Percentiles rank a stretch among this genome's conserved stretches.
phyloP scores from a whole-genome alignment of 2,888 invertebrate species.

The Dyspetes luteomarginatus region DNA sequence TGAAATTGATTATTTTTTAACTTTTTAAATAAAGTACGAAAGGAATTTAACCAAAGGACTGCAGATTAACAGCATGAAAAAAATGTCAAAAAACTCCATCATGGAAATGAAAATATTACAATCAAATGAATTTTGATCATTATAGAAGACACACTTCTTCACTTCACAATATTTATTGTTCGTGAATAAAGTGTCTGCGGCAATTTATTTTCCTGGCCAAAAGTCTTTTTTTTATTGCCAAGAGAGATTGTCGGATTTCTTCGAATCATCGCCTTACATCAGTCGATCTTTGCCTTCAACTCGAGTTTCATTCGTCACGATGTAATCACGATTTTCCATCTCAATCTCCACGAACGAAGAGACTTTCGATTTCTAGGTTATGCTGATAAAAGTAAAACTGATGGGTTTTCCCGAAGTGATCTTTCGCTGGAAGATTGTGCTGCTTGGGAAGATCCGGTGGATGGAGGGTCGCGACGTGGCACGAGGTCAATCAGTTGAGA shows the following conservation, averaged over 20 bases:
- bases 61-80: too few relatives aligned
- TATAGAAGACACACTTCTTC: too few relatives aligned
- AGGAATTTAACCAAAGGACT: too few relatives aligned
- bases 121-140: too few relatives aligned
- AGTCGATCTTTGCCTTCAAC: neutral
- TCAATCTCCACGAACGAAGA: neutral
- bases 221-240: neutral
- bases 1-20: too few relatives aligned
- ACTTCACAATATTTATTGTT: too few relatives aligned
- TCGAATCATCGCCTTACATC: neutral
- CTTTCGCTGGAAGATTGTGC: neutral
- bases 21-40: too few relatives aligned
- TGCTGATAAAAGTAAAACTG: conserved; percentile 29
- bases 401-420: neutral
- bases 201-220: neutral
- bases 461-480: too few relatives aligned
- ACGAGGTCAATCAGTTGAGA: conserved; percentile 9
- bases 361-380: conserved; percentile 21
- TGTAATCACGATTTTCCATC: neutral
- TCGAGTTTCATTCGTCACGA: neutral
- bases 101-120: too few relatives aligned
- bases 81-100: too few relatives aligned
- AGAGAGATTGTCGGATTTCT: neutral
- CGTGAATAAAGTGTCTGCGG: neutral
- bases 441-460: neutral